A percentile compares a stretch with the other conserved stretches of the same genome.
phyloP scores from a whole-genome alignment of 1,140 invertebrate genomes.

The Papilio polyxenes region DNA sequence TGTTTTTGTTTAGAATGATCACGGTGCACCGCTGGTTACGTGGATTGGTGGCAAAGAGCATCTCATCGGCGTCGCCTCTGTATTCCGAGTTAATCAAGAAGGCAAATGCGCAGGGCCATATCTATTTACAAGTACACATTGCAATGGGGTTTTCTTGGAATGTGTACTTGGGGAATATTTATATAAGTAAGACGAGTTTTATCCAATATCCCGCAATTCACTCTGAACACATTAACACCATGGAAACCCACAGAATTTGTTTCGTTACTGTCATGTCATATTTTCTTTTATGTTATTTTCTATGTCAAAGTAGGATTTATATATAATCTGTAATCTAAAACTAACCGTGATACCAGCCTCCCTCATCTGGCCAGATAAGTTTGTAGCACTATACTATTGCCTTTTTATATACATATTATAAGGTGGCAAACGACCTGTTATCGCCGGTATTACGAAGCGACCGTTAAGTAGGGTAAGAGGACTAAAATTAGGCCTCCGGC shows the following conservation, averaged over 20 bases:
- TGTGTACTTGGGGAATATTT: slow-evolving; percentile 44
- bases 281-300: not conserved
- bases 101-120: slow-evolving; percentile 50
- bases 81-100: slow-evolving; percentile 45
- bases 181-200: not conserved
- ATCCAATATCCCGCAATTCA: too few species aligned
- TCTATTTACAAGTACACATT: slow-evolving; percentile 57
- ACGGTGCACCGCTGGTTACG: slow-evolving; percentile 55
- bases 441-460: too few species aligned
- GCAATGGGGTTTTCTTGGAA: slow-evolving; percentile 51
- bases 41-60: slow-evolving; percentile 48
- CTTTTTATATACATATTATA: too few species aligned
- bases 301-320: too few species aligned
- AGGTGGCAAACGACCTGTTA: too few species aligned
- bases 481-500: too few species aligned
- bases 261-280: not conserved
- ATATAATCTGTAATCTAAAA: too few species aligned
- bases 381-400: too few species aligned
- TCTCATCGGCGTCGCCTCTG: slow-evolving; percentile 55
- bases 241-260: not conserved
- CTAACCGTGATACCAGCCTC: too few species aligned
- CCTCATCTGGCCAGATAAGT: too few species aligned
- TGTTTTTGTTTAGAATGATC: slow-evolving; percentile 52
- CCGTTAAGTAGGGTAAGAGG: too few species aligned
- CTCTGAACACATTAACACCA: not conserved